These are phyloP conservation scores for Vanessa tameamea DNA, from an alignment of 1,140 invertebrate genomes.

Conservation along the genomic window DNA sequence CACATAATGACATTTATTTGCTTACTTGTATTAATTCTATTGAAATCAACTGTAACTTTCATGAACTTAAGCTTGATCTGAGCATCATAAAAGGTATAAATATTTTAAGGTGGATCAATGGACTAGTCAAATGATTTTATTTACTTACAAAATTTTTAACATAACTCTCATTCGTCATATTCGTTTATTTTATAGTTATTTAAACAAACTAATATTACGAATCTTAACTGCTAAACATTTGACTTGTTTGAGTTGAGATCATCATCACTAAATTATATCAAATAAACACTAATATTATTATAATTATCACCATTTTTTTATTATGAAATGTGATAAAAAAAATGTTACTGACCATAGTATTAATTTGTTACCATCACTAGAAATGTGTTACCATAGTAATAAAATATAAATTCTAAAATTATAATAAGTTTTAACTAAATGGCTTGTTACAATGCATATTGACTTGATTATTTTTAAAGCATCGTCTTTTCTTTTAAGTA, in stretches of 20 bases:
- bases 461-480: constrained; percentile 8
- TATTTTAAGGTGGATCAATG: too few relatives aligned
- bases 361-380: background rate
- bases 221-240: constrained; percentile 43
- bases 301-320: background rate
- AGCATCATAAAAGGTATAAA: too few relatives aligned
- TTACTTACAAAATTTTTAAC: too few relatives aligned
- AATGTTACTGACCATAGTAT: constrained; percentile 12
- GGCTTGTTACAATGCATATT: background rate
- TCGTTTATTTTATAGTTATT: background rate
- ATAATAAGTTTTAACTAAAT: background rate
- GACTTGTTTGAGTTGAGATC: constrained; percentile 52
- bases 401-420: constrained; percentile 3
- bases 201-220: constrained; percentile 26
- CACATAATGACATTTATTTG: too few relatives aligned
- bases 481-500: background rate
- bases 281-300: constrained; percentile 2
- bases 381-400: constrained; percentile 5
- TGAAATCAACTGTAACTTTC: too few relatives aligned
- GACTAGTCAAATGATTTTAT: background rate
- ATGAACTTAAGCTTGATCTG: too few relatives aligned
- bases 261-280: constrained; percentile 34
- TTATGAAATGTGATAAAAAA: constrained; percentile 1
- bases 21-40: too few relatives aligned
- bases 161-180: too few relatives aligned